A percentile compares a stretch with the other conserved stretches of the same genome.
phyloP scores from a whole-genome alignment of 53 echinoderm and acorn worm species.

The Actinopyga echinites region DNA sequence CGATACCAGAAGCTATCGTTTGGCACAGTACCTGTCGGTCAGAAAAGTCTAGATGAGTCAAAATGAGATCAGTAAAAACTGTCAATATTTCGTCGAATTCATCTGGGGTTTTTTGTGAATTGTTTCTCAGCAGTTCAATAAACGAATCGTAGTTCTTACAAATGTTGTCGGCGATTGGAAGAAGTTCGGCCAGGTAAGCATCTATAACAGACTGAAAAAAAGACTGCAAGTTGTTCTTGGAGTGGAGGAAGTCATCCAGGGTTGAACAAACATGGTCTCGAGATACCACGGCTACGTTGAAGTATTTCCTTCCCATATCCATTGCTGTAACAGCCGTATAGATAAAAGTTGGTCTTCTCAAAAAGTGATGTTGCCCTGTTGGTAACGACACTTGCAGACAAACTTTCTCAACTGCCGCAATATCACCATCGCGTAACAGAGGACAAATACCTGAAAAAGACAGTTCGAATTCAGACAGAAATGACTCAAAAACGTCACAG shows the following conservation, averaged over 20 bases:
- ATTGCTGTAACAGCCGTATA: not conserved
- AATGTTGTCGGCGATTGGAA: not conserved
- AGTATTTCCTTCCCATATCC: not conserved
- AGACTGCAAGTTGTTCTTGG: not conserved
- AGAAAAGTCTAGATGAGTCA: not conserved
- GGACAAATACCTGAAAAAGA: not conserved
- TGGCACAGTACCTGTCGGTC: not conserved
- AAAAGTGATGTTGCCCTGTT: not conserved
- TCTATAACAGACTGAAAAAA: not conserved
- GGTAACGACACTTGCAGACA: not conserved
- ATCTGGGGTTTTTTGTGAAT: not conserved
- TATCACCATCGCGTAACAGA: not conserved
- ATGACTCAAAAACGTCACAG: constrained; percentile 5
- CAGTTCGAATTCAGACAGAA: not conserved
- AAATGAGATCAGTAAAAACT: not conserved
- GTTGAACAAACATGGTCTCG: not conserved
- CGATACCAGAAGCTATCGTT: not conserved
- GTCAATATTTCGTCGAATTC: no score
- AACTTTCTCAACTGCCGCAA: not conserved
- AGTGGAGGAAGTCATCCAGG: not conserved
- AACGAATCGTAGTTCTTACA: not conserved
- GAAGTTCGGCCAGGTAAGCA: not conserved
- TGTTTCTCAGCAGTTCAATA: no score
- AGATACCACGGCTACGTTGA: not conserved
- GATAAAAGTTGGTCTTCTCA: not conserved